Conservation (phyloP, 2,113 vertebrate species). For the Caracal caracal region DNA sequence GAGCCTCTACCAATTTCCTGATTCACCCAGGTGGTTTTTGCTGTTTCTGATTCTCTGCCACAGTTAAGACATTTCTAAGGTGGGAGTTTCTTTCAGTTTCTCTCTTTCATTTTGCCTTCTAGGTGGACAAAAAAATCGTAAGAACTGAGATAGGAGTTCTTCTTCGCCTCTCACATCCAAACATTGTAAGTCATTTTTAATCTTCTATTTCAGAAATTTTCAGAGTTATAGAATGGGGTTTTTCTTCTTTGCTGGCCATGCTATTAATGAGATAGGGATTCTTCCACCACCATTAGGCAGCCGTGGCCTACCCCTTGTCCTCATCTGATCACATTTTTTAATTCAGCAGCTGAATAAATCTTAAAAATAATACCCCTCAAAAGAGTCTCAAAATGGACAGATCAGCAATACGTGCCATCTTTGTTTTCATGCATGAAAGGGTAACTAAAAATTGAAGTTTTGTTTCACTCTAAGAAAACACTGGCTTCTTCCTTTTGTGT, state of each 20-base stretch:
- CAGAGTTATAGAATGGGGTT: not conserved
- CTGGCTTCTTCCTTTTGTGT: conserved; percentile 43
- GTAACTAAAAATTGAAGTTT: not conserved
- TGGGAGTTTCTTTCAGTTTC: conserved; percentile 38
- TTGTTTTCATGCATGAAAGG: conserved; percentile 46
- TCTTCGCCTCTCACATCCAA: conserved; percentile 93
- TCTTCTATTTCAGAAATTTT: not conserved
- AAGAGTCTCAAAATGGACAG: not conserved
- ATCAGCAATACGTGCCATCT: not conserved
- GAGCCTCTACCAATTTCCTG: not conserved
- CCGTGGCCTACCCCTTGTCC: not conserved
- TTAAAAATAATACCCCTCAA: not conserved
- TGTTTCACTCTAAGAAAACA: conserved; percentile 35
- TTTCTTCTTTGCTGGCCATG: not conserved
- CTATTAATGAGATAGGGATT: not conserved
- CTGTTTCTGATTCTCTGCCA: conserved; percentile 23
- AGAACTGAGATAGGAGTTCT: conserved; percentile 94
- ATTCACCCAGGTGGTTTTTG: not conserved
- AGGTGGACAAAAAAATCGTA: conserved; percentile 95
- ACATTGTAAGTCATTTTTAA: conserved; percentile 90
- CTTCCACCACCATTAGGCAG: not conserved
- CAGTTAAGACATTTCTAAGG: conserved; percentile 4
- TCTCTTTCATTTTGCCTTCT: conserved; percentile 72
- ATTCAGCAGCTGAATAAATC: not conserved
- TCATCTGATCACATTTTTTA: not conserved